These are phyloP conservation scores for Cheilinus undulatus DNA, from an alignment of 2,113 vertebrate species.

Conservation along the genomic window DNA sequence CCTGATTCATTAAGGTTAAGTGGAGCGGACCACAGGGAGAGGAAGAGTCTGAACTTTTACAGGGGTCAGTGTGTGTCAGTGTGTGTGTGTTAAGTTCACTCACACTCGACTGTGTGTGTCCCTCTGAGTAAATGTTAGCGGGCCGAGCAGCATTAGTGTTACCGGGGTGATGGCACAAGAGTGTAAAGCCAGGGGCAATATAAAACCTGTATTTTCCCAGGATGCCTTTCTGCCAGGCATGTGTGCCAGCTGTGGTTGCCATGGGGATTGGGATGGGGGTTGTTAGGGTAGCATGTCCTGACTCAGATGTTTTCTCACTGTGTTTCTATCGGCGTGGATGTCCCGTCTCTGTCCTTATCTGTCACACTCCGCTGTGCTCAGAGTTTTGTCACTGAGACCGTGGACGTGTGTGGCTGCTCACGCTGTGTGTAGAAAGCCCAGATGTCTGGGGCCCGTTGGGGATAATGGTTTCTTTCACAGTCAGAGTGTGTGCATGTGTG, in stretches of 20 bases:
- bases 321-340: no score
- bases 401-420: constrained; percentile 43
- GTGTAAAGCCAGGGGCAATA: constrained; percentile 79
- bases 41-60: constrained; percentile 54
- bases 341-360: constrained; percentile 33
- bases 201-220: constrained; percentile 84
- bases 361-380: constrained; percentile 16
- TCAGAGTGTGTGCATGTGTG: constrained; percentile 30
- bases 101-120: constrained; percentile 43
- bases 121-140: constrained; percentile 80
- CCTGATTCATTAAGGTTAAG: no score
- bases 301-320: constrained; percentile 69
- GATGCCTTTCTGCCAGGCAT: constrained; percentile 78
- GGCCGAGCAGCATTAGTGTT: constrained; percentile 74
- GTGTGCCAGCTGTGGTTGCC: constrained; percentile 78
- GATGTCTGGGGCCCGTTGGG: constrained; percentile 66
- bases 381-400: constrained; percentile 14
- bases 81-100: constrained; percentile 9
- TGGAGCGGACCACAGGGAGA: constrained; percentile 7
- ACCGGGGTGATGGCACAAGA: constrained; percentile 74
- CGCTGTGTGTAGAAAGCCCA: constrained; percentile 62
- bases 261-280: constrained; percentile 64
- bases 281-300: constrained; percentile 74
- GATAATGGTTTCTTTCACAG: constrained; percentile 78
- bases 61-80: constrained; percentile 31